Base-by-base conservation (phyloP, 2,113 vertebrate species). In the Colinus virginianus region DNA sequence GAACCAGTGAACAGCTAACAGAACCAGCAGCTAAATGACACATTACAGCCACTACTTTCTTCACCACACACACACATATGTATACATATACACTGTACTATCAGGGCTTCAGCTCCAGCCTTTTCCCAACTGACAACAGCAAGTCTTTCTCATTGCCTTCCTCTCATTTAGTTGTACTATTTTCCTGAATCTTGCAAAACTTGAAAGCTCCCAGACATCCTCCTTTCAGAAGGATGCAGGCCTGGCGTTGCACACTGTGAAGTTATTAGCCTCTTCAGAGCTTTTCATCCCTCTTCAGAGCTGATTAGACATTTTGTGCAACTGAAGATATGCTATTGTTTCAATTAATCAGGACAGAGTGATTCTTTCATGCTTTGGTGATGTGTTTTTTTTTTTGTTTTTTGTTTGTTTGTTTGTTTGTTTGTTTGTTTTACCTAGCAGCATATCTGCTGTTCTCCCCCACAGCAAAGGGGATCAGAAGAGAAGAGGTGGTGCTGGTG, bases 1-100 rank as follows among this genome's bases (percentile, higher is more conserved):
- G 63, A 90, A 72, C 20, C 82, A 90, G 63, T 83, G 59, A 96
- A 90, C 76, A 94, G 14, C 28, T 53, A 53, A 43, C n/a, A 81
- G 90, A 26, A 28, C 26, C 51, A 94, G 62, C 53, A 88, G 51
- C 51, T 38, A 90, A 59, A 18, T 49, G 76, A 63, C 0, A 5
- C 13, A 25, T 77, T 62, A 46, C 12, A 67, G 40, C 40, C 22
- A 67, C 3, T 0, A 25, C n/a, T 55, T 88, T 59, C 32, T 95
- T 78, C 77, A 83, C 34, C 25, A 13, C 23, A 61, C 23, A 38
- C 36, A 38, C 14, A 36, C 13, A 36, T 32, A 36, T 59, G 4
- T 9, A 21, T 19, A 46, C 19, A 53, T 9, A 30, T 15, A 7
- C 72, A 85, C 28, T 80, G 6, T 40, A 3, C 15, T 78, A 1